Evolutionary conservation across 2,797 vertebrate species (phyloP).

Genomic region (Liasis olivaceus): DNA sequence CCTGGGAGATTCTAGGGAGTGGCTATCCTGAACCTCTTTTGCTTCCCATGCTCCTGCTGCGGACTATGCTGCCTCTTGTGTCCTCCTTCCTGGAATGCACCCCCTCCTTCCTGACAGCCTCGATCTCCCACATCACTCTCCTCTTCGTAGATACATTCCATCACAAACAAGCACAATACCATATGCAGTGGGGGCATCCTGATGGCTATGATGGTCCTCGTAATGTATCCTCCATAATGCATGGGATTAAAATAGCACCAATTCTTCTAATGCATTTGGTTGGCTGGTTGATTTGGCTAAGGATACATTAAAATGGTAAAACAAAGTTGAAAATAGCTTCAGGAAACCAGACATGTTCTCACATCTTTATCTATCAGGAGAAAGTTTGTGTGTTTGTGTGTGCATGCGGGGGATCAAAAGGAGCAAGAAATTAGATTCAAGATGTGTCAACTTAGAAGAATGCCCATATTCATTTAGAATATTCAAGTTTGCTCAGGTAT

Average conservation of each 20-base stretch:
- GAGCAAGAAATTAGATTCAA: background rate
- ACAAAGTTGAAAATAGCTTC: background rate
- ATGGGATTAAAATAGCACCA: background rate
- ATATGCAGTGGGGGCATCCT: background rate
- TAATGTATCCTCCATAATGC: background rate
- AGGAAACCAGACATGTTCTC: background rate
- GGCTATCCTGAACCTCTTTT: no score
- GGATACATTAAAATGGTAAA: background rate
- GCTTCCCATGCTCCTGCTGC: no score
- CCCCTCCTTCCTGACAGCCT: no score
- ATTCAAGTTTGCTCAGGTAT: background rate
- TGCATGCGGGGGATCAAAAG: background rate
- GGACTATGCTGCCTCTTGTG: no score
- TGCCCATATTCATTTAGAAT: background rate
- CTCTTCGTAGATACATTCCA: no score
- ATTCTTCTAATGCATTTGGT: background rate
- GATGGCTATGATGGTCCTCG: background rate
- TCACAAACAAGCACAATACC: background rate
- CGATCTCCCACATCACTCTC: no score
- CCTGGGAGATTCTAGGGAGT: no score
- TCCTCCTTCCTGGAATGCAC: no score
- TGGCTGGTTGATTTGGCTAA: background rate
- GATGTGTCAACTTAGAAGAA: background rate
- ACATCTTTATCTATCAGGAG: background rate
- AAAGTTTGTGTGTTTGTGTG: background rate